Evolutionary conservation across 2,113 vertebrate genomes (phyloP).

Genomic region (Rafetus swinhoei): DNA sequence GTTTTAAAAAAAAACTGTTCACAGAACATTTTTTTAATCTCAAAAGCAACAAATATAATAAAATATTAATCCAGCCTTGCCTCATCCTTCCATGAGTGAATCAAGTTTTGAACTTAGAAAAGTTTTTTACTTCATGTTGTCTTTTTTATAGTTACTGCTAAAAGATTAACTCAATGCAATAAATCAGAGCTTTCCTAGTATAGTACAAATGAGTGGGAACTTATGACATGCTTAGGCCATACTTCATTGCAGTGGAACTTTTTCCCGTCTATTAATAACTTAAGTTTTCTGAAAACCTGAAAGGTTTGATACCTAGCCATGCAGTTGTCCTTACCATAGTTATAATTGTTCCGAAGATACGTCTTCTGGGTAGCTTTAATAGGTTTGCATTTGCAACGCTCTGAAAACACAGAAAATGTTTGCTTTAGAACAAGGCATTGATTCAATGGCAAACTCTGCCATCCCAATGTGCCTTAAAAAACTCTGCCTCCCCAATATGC

Average conservation of each 20-base stretch:
- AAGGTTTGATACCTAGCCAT: neutral
- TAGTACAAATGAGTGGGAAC: too few relatives aligned
- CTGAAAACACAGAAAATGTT: slow-evolving; percentile 75
- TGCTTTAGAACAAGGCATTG: neutral
- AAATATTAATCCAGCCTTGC: neutral
- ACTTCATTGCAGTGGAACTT: neutral
- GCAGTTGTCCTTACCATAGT: slow-evolving; percentile 88
- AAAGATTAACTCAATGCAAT: neutral
- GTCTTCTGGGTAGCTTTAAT: slow-evolving; percentile 87
- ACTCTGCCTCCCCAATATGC: neutral
- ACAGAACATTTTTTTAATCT: neutral
- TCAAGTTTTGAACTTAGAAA: neutral
- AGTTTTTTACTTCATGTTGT: neutral
- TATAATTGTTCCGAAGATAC: slow-evolving; percentile 94
- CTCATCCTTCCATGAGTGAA: neutral
- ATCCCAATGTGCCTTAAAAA: neutral
- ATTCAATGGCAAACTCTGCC: neutral
- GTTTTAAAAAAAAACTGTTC: accelerated
- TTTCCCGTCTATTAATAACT: neutral
- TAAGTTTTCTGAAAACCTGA: neutral
- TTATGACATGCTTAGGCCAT: neutral
- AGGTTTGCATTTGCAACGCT: slow-evolving; percentile 91
- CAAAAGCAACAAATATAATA: neutral
- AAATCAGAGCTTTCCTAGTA: neutral
- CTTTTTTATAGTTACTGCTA: neutral